Percentiles rank a stretch among this genome's conserved stretches.
Conservation (phyloP, 1,140 invertebrate genomes). For the Cylas formicarius region DNA sequence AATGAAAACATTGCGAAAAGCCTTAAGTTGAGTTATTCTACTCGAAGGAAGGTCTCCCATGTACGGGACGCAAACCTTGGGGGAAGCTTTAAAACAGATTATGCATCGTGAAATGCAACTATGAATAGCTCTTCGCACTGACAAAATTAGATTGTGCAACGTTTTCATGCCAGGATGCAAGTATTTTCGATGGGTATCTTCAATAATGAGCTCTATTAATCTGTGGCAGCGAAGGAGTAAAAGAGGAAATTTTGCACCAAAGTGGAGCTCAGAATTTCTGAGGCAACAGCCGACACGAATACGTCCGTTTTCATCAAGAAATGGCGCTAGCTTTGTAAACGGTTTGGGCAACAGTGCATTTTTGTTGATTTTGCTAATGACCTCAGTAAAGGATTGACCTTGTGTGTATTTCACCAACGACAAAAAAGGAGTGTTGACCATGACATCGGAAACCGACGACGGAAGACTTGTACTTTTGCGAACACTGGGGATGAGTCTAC, state of each 20-base stretch:
- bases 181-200: constrained; percentile 1
- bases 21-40: constrained; percentile 26
- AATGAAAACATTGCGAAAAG: constrained; percentile 33
- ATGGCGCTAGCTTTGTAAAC: constrained; percentile 1
- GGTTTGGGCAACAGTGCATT: constrained; percentile 1
- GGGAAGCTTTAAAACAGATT: constrained; percentile 11
- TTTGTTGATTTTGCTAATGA: no score
- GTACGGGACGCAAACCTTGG: constrained; percentile 4
- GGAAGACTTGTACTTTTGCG: no score
- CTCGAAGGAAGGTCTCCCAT: constrained; percentile 22
- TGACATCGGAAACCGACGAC: no score
- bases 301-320: constrained; percentile 1
- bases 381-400: no score
- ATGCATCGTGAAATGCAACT: constrained; percentile 1
- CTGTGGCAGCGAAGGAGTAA: constrained; percentile 1
- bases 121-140: not conserved
- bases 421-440: no score
- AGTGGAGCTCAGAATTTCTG: constrained; percentile 3
- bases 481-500: no score
- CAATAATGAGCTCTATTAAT: constrained; percentile 8
- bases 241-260: constrained; percentile 6
- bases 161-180: constrained; percentile 31
- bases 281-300: constrained; percentile 1
- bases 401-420: no score
- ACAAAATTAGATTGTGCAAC: constrained; percentile 17